Conservation (phyloP, 2,797 vertebrate species). For the Brotula barbata region DNA sequence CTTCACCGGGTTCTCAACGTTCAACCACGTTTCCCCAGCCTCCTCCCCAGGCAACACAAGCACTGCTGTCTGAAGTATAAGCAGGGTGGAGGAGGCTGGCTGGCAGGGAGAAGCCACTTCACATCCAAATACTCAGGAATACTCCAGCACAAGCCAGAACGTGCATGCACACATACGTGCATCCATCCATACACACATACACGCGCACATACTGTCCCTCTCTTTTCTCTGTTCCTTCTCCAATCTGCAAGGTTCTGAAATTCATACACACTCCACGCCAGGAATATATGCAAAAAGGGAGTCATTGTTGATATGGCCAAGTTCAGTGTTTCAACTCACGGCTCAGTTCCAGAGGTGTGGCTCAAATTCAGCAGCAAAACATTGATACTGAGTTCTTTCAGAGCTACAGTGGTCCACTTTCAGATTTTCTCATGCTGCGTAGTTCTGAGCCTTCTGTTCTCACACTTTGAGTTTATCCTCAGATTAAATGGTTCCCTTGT, state of each 20-base stretch:
- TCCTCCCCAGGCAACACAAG: constrained; percentile 46
- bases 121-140: constrained; percentile 49
- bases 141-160: constrained; percentile 24
- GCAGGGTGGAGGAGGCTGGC: constrained; percentile 53
- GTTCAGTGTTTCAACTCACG: constrained; percentile 31
- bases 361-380: constrained; percentile 46
- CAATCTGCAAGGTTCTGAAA: constrained; percentile 39
- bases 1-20: constrained; percentile 23
- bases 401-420: constrained; percentile 13
- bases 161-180: constrained; percentile 1
- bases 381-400: constrained; percentile 39
- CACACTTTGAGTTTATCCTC: constrained; percentile 11
- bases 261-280: constrained; percentile 43
- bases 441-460: constrained; percentile 16
- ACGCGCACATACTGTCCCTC: constrained; percentile 24
- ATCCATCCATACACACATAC: constrained; percentile 9
- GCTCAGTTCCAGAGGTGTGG: constrained; percentile 41
- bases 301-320: constrained; percentile 64
- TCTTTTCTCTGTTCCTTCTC: constrained; percentile 44
- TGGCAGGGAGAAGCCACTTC: constrained; percentile 54
- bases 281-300: constrained; percentile 66
- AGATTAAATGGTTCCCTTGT: constrained; percentile 8
- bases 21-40: constrained; percentile 52
- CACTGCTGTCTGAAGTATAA: constrained; percentile 53
- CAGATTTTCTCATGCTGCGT: constrained; percentile 6